Percentiles rank a stretch among this genome's conserved stretches.
These are phyloP conservation scores for Spicauda simplicius DNA, from an alignment of 2,888 invertebrate genomes.

Conservation along the genomic window DNA sequence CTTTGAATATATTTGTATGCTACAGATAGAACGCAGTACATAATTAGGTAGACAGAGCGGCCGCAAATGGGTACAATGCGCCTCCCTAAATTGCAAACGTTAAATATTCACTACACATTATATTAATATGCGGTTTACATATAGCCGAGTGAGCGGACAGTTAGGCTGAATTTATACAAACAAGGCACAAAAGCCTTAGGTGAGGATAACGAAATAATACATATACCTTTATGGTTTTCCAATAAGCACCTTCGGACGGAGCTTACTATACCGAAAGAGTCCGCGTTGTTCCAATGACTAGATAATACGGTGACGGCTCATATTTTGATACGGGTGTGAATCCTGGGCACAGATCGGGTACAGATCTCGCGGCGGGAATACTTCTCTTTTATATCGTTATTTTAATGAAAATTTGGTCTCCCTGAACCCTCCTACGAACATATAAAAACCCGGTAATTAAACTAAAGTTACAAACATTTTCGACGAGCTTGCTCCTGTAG, in stretches of 20 bases:
- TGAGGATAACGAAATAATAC: neutral
- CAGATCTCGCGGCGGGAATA: too few relatives aligned
- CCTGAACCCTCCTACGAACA: too few relatives aligned
- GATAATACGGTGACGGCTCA: too few relatives aligned
- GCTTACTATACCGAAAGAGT: neutral
- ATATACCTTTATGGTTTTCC: conserved; percentile 1
- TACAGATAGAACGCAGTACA: too few relatives aligned
- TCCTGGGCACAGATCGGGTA: too few relatives aligned
- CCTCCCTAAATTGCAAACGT: conserved; percentile 1
- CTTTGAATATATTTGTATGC: too few relatives aligned
- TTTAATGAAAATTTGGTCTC: too few relatives aligned
- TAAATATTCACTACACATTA: conserved; percentile 18
- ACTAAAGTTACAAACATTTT: neutral
- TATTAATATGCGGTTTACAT: conserved; percentile 19
- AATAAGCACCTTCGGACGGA: neutral
- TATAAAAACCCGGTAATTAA: too few relatives aligned
- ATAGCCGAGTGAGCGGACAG: neutral
- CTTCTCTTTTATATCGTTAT: too few relatives aligned
- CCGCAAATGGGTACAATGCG: conserved; percentile 16
- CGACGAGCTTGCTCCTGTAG: neutral
- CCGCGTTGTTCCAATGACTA: neutral
- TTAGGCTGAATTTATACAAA: neutral
- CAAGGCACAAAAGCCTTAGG: neutral
- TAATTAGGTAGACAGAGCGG: neutral
- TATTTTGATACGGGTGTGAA: too few relatives aligned